Evolutionary conservation across 2,888 invertebrate genomes (phyloP).

Genomic region (Drosophila falleni): DNA sequence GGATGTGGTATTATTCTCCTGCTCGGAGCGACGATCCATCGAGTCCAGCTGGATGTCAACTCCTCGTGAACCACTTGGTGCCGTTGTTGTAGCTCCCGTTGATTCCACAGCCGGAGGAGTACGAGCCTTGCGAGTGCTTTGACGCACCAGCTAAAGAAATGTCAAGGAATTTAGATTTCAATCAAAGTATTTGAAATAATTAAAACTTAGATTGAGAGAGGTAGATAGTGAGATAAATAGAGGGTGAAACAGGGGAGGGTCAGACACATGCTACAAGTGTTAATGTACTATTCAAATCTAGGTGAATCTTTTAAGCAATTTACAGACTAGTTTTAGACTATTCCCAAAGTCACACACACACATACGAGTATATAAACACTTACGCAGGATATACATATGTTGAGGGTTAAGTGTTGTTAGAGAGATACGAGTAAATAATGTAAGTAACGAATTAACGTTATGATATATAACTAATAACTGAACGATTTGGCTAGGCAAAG

Average conservation of each 20-base stretch:
- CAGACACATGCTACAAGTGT: conserved; percentile 50
- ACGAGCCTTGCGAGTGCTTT: conserved; percentile 71
- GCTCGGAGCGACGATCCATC: conserved; percentile 59
- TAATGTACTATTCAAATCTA: conserved; percentile 39
- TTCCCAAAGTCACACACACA: conserved; percentile 40
- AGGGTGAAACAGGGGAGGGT: conserved; percentile 17
- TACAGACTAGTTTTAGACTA: conserved; percentile 36
- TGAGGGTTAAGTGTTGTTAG: conserved; percentile 30
- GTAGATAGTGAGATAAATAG: not conserved
- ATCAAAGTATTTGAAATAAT: not conserved
- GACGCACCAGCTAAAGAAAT: conserved; percentile 77
- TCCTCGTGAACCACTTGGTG: conserved; percentile 47
- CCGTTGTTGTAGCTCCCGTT: conserved; percentile 10
- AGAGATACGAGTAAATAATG: conserved; percentile 24
- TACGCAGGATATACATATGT: conserved; percentile 26
- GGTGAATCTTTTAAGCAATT: conserved; percentile 30
- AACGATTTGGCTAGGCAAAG: conserved; percentile 41
- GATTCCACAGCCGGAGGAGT: conserved; percentile 44
- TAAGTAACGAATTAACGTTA: conserved; percentile 34
- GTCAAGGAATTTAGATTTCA: not conserved
- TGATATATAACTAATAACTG: conserved; percentile 29
- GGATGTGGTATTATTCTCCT: conserved; percentile 79
- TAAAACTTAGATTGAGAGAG: conserved; percentile 23
- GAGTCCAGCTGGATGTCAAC: conserved; percentile 79
- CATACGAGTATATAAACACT: conserved; percentile 34